These are phyloP conservation scores for Pseudomyrmex cubaensis DNA, from an alignment of 1,140 invertebrate genomes.

Conservation along the genomic window DNA sequence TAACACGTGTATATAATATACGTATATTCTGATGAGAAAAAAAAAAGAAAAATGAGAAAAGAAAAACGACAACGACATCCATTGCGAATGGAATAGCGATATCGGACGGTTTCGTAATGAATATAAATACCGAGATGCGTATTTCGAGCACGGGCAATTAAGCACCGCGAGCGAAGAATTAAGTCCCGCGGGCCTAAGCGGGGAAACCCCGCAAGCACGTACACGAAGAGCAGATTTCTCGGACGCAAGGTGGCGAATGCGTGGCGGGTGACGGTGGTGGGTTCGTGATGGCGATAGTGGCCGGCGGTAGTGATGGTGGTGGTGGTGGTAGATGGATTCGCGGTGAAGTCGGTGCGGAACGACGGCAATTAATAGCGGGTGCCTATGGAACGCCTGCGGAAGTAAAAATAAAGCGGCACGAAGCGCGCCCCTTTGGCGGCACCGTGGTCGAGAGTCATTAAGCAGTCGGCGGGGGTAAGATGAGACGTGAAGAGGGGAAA, in stretches of 20 bases:
- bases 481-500: not conserved
- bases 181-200: constrained; percentile 67
- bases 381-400: constrained; percentile 82
- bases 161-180: constrained; percentile 62
- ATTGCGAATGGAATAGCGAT: too few relatives aligned
- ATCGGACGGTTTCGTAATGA: too few relatives aligned
- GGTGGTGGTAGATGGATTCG: constrained; percentile 80
- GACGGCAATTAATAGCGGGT: constrained; percentile 83
- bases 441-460: constrained; percentile 81
- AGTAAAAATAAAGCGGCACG: constrained; percentile 83
- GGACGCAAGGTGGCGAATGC: constrained; percentile 31
- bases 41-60: too few relatives aligned
- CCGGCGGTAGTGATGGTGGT: constrained; percentile 32
- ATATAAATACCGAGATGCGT: constrained; percentile 17
- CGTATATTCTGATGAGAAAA: too few relatives aligned
- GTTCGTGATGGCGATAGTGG: constrained; percentile 76
- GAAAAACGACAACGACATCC: too few relatives aligned
- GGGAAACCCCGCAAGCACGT: constrained; percentile 71
- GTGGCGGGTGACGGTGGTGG: constrained; percentile 50
- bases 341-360: constrained; percentile 81
- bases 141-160: constrained; percentile 8
- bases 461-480: constrained; percentile 55
- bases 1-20: too few relatives aligned
- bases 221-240: constrained; percentile 61
- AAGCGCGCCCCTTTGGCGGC: constrained; percentile 81